A percentile compares a stretch with the other conserved stretches of the same genome.
Conservation (phyloP, 2,888 invertebrate species). For the Pterobdella sp. region DNA sequence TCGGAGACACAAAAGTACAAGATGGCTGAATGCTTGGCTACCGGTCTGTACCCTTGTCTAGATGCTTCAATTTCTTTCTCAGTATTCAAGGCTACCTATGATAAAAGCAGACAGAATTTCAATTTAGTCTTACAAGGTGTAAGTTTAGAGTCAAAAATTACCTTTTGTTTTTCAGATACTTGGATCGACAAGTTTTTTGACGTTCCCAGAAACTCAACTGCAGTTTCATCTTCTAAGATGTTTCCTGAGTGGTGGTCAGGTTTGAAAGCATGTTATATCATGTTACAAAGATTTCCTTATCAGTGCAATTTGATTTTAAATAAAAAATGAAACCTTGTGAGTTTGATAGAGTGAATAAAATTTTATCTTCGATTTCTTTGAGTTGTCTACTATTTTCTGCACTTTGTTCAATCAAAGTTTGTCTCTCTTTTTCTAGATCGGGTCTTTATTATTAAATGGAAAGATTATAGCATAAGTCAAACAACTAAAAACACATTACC, state of each 20-base stretch:
- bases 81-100: slow-evolving; percentile 66
- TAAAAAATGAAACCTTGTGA: slow-evolving; percentile 55
- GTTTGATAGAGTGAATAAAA: slow-evolving; percentile 72
- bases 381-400: slow-evolving; percentile 72
- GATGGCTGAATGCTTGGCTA: slow-evolving; percentile 78
- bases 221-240: slow-evolving; percentile 81
- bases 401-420: slow-evolving; percentile 68
- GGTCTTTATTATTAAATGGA: slow-evolving; percentile 53
- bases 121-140: background rate
- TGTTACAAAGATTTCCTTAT: background rate
- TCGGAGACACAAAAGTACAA: slow-evolving; percentile 84
- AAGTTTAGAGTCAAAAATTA: slow-evolving; percentile 44
- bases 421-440: slow-evolving; percentile 71
- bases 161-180: slow-evolving; percentile 75
- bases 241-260: slow-evolving; percentile 55
- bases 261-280: background rate
- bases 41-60: slow-evolving; percentile 76
- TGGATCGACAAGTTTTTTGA: slow-evolving; percentile 77
- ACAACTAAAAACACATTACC: slow-evolving; percentile 47
- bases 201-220: slow-evolving; percentile 76
- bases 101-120: too few relatives aligned
- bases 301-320: background rate
- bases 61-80: slow-evolving; percentile 80
- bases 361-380: slow-evolving; percentile 78
- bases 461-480: background rate